Conservation (phyloP, 2,113 vertebrate species). For the Myanophis thanlyinensis region DNA sequence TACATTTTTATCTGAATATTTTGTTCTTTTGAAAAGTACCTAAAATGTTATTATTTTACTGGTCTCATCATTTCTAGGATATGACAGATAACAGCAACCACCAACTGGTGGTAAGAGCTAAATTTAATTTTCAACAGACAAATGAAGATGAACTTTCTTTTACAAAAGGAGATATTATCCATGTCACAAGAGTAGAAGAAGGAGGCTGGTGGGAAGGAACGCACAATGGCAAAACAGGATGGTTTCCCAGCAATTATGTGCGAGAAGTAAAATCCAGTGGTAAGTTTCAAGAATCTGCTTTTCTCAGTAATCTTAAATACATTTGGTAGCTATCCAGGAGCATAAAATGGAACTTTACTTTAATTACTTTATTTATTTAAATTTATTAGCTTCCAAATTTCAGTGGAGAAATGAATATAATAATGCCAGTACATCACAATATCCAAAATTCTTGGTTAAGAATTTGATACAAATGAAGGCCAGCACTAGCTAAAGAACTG, state of each 20-base stretch:
- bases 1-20: not conserved
- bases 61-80: constrained; percentile 75
- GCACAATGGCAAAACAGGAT: constrained; percentile 87
- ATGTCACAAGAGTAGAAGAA: constrained; percentile 91
- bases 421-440: not conserved
- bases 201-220: constrained; percentile 98
- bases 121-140: constrained; percentile 97
- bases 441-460: not conserved
- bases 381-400: not conserved
- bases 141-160: constrained; percentile 99
- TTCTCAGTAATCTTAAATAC: not conserved
- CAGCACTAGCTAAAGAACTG: not conserved
- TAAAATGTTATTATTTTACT: not conserved
- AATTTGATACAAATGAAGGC: not conserved
- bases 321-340: not conserved
- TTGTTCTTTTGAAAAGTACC: not conserved
- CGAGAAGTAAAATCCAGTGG: constrained; percentile 92
- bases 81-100: constrained; percentile 93
- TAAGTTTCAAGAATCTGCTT: constrained; percentile 63
- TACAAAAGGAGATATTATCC: constrained; percentile 91
- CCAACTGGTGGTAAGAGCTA: constrained; percentile 91
- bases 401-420: not conserved
- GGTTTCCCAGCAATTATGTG: constrained; percentile 99
- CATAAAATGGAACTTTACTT: not conserved
- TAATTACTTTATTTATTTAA: not conserved